phyloP scores from a whole-genome alignment of 2,113 vertebrate genomes.

The Promerops cafer region DNA sequence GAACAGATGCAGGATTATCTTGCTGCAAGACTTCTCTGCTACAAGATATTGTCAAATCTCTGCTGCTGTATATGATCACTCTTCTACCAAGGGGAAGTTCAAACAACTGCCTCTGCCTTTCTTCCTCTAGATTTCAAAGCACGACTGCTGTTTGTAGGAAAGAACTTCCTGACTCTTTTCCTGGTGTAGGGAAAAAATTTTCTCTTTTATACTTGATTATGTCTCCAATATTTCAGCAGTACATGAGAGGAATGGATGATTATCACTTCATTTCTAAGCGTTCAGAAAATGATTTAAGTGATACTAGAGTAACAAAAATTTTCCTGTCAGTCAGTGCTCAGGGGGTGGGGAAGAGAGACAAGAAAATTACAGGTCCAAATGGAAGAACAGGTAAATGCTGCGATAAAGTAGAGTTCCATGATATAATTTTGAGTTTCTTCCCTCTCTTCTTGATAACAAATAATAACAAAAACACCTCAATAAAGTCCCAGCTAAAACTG shows the following conservation, averaged over 20 bases:
- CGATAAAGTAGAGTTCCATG: background rate
- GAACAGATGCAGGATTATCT: background rate
- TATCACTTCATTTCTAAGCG: slow-evolving; percentile 36
- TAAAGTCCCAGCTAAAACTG: background rate
- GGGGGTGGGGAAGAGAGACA: background rate
- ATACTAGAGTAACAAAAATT: slow-evolving; percentile 32
- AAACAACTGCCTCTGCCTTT: background rate
- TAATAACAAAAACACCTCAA: background rate
- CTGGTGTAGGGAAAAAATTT: background rate
- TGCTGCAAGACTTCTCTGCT: background rate
- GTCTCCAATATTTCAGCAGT: background rate
- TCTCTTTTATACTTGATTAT: background rate
- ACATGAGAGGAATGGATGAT: background rate
- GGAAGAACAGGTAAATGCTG: background rate
- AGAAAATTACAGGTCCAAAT: background rate
- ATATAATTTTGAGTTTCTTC: background rate
- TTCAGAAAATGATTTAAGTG: slow-evolving; percentile 45
- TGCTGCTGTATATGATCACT: accelerated
- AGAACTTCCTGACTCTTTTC: background rate
- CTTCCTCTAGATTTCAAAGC: background rate
- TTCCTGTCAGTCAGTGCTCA: background rate
- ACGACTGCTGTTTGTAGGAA: background rate
- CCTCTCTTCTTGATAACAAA: background rate
- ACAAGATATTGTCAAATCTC: background rate
- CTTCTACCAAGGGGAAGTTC: background rate